Evolutionary conservation across 1,140 invertebrate species (phyloP), one percentile per base, ranked within the genome.

Genomic region (Scaptodrosophila lebanonensis): DNA sequence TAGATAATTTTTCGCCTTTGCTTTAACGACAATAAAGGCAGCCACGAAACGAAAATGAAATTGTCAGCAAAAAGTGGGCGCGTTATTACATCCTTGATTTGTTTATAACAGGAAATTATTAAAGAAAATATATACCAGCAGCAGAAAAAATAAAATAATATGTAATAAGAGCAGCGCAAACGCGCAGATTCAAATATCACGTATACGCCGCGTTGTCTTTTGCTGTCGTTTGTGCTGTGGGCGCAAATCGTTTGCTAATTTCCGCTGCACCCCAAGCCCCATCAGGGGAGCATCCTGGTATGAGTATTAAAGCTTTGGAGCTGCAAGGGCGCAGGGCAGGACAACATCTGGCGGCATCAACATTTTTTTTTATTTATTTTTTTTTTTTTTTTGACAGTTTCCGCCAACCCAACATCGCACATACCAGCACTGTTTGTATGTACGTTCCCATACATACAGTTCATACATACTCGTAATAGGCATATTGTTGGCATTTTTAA

Each of bases 51-150:
- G 22, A 25, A 25, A 25, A n/a, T n/a, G n/a, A n/a, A n/a, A 33
- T 33, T 33, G 32, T 4, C 17, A 15, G 22, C 9, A 32, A 33
- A 47, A 40, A 48, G 38, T 22, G 40, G 56, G 65, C 75, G 75
- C 66, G 75, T 82, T 82, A 82, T 82, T 82, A 82, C 76, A 82
- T 82, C 75, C 75, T 75, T 75, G 66, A 82, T 82, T 82, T 82
- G 76, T 82, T 82, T 82, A 83, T 63, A 83, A 75, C 61, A 70
- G 75, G 75, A 82, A 83, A 82, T 82, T 82, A 73, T 82, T 82
- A 75, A 82, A 59, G 61, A 75, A 75, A 54, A 75, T 66, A 51
- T 66, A 43, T 45, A 20, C 38, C 35, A 25, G 51, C 62, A 29
- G 47, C 15, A 43, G 36, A 51, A 39, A 33, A 38, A 30, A 40